phyloP scores from a whole-genome alignment of 2,888 invertebrate species.

The Calephelis perditalis region DNA sequence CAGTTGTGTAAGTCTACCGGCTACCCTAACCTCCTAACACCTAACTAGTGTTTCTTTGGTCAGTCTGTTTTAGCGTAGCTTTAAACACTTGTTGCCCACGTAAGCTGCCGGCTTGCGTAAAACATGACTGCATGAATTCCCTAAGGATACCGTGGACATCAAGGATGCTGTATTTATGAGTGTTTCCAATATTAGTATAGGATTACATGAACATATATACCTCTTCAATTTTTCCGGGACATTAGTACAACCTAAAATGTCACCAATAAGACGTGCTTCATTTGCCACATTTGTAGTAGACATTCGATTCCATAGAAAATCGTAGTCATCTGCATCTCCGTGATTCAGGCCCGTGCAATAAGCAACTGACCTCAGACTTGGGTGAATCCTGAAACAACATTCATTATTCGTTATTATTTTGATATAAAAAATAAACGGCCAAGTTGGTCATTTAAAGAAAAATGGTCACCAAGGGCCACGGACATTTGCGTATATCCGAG shows the following conservation, averaged over 20 bases:
- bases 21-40: too few relatives aligned
- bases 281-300: constrained; percentile 74
- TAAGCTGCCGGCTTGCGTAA: too few relatives aligned
- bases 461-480: too few relatives aligned
- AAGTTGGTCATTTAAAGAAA: not conserved
- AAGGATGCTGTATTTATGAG: too few relatives aligned
- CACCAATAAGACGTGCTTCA: constrained; percentile 79
- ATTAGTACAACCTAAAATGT: constrained; percentile 79
- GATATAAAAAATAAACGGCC: not conserved
- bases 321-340: constrained; percentile 79
- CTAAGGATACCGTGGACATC: too few relatives aligned
- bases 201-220: constrained; percentile 42
- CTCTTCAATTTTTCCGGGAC: constrained; percentile 70
- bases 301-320: constrained; percentile 80
- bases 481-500: too few relatives aligned
- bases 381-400: constrained; percentile 43
- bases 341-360: constrained; percentile 82
- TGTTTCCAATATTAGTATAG: too few relatives aligned
- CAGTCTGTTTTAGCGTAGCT: too few relatives aligned
- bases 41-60: too few relatives aligned
- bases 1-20: too few relatives aligned
- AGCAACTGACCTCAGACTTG: constrained; percentile 72
- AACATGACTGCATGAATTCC: too few relatives aligned
- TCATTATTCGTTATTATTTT: not conserved
- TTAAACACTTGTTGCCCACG: too few relatives aligned